Evolutionary conservation across 2,888 invertebrate genomes (phyloP), one percentile per base, ranked within the genome.

Genomic region (Spodoptera littoralis): DNA sequence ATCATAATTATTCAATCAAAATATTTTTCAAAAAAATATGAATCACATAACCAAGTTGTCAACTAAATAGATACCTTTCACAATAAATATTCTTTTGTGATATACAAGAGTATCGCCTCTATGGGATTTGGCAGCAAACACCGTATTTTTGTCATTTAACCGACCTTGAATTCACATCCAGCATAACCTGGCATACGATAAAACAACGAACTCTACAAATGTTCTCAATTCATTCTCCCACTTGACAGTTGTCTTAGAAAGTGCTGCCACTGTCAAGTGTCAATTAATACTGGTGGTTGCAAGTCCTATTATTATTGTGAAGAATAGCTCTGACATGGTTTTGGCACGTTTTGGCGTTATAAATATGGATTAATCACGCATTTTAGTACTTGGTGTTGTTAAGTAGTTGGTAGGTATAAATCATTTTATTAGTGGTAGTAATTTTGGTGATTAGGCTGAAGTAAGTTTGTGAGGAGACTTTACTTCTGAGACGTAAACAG

Each of bases 351-450:
- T 52, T 45, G n/a, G 13, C 3, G 67, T 61, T 70, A 70, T 77
- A 76, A 77, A 77, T 76, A 73, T 79, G 67, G 67, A 70, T 73
- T 79, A 79, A 67, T 70, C 58, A 73, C 70, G 48, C 64, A 76
- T 64, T 75, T 75, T 61, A 76, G 51, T 63, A 42, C 41, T 52
- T 55, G 12, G 41, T 64, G 30, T 36, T 43, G 54, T 22, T 52
- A 48, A 52, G 45, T 50, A 8, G 50, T 54, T 18, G 13, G 18
- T 27, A 12, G 8, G 11, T 57, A 55, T 69, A 50, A 58, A 47
- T 59, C 22, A 68, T 65, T 49, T 49, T 61, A 61, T 61, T 61
- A 44, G 43, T 12, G 49, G 30, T 45, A 44, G 53, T 58, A 45
- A 64, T 43, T 51, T 51, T 6, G 5, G 50, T 42, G 18, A 42